These are phyloP conservation scores for Eulemur mongoz DNA, from an alignment of 2,797 vertebrate genomes.

Conservation along the genomic window DNA sequence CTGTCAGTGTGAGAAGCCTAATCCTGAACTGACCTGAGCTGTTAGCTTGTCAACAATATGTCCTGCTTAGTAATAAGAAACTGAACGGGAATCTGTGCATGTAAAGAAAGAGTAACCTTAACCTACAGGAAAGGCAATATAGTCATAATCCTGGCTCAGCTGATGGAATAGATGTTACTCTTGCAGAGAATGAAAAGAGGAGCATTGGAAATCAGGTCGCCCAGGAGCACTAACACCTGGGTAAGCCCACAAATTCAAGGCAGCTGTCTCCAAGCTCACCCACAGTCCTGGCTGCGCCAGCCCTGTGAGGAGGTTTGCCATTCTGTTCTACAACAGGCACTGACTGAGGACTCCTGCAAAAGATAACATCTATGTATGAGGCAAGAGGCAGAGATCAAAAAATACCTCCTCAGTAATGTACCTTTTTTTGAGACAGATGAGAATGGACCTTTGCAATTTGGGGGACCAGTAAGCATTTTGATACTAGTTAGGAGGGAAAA, in stretches of 20 bases:
- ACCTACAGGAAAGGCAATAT: background rate
- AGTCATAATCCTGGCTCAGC: background rate
- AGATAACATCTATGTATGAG: background rate
- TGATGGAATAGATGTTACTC: background rate
- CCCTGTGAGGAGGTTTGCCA: background rate
- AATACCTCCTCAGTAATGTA: background rate
- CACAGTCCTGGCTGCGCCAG: background rate
- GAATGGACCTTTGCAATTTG: background rate
- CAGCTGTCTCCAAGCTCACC: background rate
- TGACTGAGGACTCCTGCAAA: background rate
- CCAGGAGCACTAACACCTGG: background rate
- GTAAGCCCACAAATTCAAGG: background rate
- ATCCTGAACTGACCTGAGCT: background rate
- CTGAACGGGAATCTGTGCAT: background rate
- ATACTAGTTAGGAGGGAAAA: background rate
- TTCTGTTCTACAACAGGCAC: background rate
- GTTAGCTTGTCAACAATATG: background rate
- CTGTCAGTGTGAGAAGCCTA: background rate
- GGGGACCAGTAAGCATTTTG: background rate
- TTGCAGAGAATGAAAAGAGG: background rate
- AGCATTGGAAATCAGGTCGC: fast-evolving
- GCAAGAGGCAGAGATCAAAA: background rate
- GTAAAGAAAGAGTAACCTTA: background rate
- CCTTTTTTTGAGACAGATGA: background rate
- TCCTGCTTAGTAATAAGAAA: background rate